Evolutionary conservation across 1,140 invertebrate species (phyloP).

Genomic region (Littorina saxatilis): DNA sequence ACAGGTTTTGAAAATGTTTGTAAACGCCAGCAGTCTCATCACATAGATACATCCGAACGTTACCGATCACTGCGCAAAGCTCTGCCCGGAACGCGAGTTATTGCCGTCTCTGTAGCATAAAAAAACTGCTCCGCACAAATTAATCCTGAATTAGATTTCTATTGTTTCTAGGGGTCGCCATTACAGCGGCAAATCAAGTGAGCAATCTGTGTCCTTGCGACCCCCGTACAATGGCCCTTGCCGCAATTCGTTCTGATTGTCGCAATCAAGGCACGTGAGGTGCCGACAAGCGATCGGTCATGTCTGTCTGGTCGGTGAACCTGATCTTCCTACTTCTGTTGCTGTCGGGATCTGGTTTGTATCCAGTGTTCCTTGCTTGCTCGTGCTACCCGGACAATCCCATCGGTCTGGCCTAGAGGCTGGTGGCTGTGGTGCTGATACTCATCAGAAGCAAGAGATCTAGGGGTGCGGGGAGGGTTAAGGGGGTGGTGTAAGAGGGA

Average conservation of each 20-base stretch:
- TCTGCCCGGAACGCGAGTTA: too few species aligned
- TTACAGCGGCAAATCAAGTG: slow-evolving; percentile 6
- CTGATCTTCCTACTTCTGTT: background rate
- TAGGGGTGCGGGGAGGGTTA: too few species aligned
- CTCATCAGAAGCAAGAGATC: too few species aligned
- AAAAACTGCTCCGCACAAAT: background rate
- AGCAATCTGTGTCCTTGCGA: slow-evolving; percentile 2
- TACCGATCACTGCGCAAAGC: too few species aligned
- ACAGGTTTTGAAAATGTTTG: too few species aligned
- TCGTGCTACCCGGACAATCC: too few species aligned
- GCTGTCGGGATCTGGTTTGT: background rate
- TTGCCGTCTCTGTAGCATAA: too few species aligned
- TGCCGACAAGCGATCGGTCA: slow-evolving; percentile 21
- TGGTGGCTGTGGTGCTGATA: too few species aligned
- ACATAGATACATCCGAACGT: too few species aligned
- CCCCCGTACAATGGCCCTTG: background rate
- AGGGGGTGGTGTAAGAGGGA: background rate
- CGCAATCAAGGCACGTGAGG: slow-evolving; percentile 11
- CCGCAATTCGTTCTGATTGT: background rate
- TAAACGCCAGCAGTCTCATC: too few species aligned
- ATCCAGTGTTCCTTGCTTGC: background rate
- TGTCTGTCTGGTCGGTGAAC: background rate
- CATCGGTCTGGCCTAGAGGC: too few species aligned
- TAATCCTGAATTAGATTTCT: slow-evolving; percentile 2
- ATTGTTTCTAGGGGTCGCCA: slow-evolving; percentile 2